Conservation (phyloP, 2,797 vertebrate species). For the Neoniphon sammara region DNA sequence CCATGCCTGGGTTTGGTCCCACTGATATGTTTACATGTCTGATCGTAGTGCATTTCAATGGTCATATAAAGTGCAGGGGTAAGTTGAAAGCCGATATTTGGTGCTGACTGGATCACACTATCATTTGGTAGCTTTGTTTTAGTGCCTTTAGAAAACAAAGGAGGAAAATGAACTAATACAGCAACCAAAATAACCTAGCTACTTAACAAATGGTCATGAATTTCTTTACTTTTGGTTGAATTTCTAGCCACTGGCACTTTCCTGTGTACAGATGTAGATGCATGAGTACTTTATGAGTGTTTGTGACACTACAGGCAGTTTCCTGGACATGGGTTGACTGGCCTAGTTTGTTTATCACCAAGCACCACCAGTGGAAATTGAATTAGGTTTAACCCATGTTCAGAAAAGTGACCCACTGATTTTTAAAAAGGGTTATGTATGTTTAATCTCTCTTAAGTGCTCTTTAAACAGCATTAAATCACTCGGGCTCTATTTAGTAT, state of each 20-base stretch:
- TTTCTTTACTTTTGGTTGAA: slow-evolving; percentile 44
- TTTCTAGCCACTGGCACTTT: slow-evolving; percentile 70
- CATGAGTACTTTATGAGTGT: slow-evolving; percentile 70
- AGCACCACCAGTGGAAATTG: slow-evolving; percentile 51
- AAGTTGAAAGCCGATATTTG: slow-evolving; percentile 48
- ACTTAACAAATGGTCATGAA: slow-evolving; percentile 40
- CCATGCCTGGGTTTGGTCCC: slow-evolving; percentile 44
- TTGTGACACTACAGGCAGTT: slow-evolving; percentile 78
- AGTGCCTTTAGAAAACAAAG: slow-evolving; percentile 74
- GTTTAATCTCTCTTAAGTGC: slow-evolving; percentile 77
- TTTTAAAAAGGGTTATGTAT: slow-evolving; percentile 69
- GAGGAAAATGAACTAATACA: slow-evolving; percentile 68
- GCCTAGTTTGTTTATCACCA: slow-evolving; percentile 19
- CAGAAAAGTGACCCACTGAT: slow-evolving; percentile 48
- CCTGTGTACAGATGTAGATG: slow-evolving; percentile 66
- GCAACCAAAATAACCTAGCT: slow-evolving; percentile 75
- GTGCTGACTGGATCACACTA: slow-evolving; percentile 55
- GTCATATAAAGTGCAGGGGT: slow-evolving; percentile 61
- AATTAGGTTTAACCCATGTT: slow-evolving; percentile 38
- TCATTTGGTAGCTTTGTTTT: slow-evolving; percentile 51
- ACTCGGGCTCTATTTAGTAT: slow-evolving; percentile 79
- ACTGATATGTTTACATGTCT: slow-evolving; percentile 74
- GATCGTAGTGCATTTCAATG: slow-evolving; percentile 49
- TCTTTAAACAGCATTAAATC: slow-evolving; percentile 64
- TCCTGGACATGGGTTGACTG: slow-evolving; percentile 42